phyloP scores from a whole-genome alignment of 2,113 vertebrate genomes.

The Pituophis catenifer region DNA sequence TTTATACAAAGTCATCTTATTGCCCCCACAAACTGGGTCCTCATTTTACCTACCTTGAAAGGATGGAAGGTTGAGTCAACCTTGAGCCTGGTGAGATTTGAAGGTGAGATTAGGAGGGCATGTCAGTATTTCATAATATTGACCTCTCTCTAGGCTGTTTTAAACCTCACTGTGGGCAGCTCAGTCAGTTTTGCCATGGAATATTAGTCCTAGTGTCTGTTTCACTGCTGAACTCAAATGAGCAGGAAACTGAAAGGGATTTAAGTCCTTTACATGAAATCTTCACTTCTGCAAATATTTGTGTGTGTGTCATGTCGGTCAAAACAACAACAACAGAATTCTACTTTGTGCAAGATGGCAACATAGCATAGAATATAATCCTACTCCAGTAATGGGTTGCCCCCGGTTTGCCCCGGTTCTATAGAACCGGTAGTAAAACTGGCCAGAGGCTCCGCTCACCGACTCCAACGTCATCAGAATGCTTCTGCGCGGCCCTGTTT shows the following conservation, averaged over 20 bases:
- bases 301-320: neutral
- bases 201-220: neutral
- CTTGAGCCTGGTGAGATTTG: too few species aligned
- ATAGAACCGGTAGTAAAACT: too few species aligned
- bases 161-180: neutral
- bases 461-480: too few species aligned
- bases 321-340: neutral
- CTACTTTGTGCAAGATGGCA: neutral
- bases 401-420: too few species aligned
- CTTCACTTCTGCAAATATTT: neutral
- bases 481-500: too few species aligned
- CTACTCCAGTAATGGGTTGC: too few species aligned
- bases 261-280: neutral
- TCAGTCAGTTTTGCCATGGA: neutral
- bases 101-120: neutral
- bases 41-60: too few species aligned
- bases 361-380: neutral
- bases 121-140: neutral
- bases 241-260: neutral
- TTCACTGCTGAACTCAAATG: neutral
- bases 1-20: too few species aligned
- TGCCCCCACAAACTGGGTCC: too few species aligned
- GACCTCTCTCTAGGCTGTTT: neutral
- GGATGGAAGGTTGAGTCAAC: too few species aligned
- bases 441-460: too few species aligned